Evolutionary conservation across 2,113 vertebrate genomes (phyloP).

Genomic region (Diadophis punctatus): DNA sequence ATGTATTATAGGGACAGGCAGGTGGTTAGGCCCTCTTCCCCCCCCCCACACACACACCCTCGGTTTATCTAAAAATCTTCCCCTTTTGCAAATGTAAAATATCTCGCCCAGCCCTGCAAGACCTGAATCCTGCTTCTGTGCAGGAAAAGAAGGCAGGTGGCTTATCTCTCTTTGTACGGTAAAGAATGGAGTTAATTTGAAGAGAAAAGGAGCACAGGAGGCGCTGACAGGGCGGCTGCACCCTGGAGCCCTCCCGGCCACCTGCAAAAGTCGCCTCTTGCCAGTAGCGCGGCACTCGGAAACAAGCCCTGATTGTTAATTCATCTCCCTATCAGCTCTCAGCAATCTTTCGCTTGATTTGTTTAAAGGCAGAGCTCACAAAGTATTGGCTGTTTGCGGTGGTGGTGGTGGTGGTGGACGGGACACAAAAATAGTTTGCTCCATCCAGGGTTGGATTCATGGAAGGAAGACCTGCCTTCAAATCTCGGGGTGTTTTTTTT

Average conservation of each 20-base stretch:
- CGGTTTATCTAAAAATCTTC: background rate
- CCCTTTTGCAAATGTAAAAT: background rate
- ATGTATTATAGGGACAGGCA: background rate
- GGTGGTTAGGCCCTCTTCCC: background rate
- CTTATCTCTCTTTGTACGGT: background rate
- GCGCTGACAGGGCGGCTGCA: background rate
- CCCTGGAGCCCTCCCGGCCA: background rate
- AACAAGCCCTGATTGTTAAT: background rate
- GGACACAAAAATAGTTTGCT: background rate
- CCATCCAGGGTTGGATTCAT: background rate
- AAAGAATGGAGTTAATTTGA: slow-evolving; percentile 13
- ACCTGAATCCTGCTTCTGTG: background rate
- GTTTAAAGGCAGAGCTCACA: background rate
- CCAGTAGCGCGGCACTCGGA: background rate
- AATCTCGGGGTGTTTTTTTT: background rate
- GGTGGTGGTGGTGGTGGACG: background rate
- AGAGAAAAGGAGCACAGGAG: background rate
- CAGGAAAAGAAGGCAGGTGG: background rate
- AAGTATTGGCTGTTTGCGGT: background rate
- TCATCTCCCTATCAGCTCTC: background rate
- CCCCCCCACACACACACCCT: too few species aligned
- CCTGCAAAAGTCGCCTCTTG: background rate
- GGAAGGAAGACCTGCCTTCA: background rate
- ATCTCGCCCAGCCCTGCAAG: background rate
- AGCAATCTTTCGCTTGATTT: background rate